Evolutionary conservation across 1,140 invertebrate genomes (phyloP).

Genomic region (Pectinophora gossypiella): DNA sequence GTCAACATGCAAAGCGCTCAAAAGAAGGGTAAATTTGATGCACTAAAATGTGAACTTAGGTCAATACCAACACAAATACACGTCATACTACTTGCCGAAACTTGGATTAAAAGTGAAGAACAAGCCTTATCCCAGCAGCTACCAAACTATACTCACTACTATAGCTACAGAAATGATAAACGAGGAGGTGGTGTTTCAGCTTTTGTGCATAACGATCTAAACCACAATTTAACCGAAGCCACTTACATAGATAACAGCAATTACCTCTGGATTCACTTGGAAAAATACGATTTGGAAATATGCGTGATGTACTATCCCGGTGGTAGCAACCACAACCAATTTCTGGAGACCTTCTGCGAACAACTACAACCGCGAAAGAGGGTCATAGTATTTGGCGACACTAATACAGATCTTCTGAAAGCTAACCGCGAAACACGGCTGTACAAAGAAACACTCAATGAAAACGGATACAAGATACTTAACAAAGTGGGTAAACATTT

Average conservation of each 20-base stretch:
- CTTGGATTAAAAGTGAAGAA: conserved; percentile 5
- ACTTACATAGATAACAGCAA: not conserved
- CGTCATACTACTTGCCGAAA: conserved; percentile 7
- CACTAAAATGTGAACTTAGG: conserved; percentile 7
- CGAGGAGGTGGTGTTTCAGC: conserved; percentile 10
- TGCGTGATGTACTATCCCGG: conserved; percentile 6
- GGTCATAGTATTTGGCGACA: conserved; percentile 7
- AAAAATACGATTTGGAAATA: conserved; percentile 2
- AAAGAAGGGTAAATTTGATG: conserved; percentile 6
- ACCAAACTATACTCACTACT: conserved; percentile 10
- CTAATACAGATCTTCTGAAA: conserved; percentile 3
- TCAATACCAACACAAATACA: conserved; percentile 5
- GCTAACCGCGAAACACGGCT: not conserved
- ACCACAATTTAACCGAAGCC: not conserved
- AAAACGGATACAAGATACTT: conserved; percentile 3
- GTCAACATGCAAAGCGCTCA: conserved; percentile 4
- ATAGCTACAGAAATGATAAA: not conserved
- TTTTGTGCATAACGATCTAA: conserved; percentile 7
- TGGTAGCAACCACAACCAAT: not conserved
- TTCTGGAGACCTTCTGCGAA: not conserved
- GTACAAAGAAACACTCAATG: not conserved
- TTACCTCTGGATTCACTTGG: conserved; percentile 9
- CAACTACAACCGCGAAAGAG: not conserved
- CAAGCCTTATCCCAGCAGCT: not conserved
- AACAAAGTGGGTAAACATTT: no score